Base-by-base conservation (phyloP, 1,140 invertebrate species). In the Drosophila ananassae region DNA sequence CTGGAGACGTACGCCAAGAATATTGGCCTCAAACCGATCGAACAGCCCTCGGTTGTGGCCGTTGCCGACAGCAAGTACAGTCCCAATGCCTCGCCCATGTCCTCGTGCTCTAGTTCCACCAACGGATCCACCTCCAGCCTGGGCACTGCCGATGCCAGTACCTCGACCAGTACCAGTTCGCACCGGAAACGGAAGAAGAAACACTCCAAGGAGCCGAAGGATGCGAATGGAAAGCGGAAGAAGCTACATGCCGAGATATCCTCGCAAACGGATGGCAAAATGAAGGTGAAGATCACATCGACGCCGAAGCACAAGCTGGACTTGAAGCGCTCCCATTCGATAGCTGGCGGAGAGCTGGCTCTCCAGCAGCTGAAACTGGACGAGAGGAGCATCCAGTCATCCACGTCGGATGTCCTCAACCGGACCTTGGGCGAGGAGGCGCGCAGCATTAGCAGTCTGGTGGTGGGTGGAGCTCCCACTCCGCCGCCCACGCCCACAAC, bases 101-200 rank as follows among this genome's bases (percentile, higher is more conserved):
- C 90, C 9, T 77, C 90, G 22, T 73, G 87, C 46, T 84, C 84
- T 25, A 87, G 79, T 2, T 79, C 87, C 0, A 90, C 90, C 22
- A 73, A 83, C 28, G 71, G 81, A 30, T 90, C 84, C 59, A 61
- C 69, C 48, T 76, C 73, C 6, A 81, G 76, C 10, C 13, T 77
- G 32, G 53, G 53, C 60, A 72, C 66, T 2, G 54, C 48, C 12
- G 63, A 77, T 34, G 61, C 48, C 47, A 56, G 39, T 9, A 72
- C 54, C 17, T 66, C 53, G 7, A 52, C 63, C 0, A 28, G 6
- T 46, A 10, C 44, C 2, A 64, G 79, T 6, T 89, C 90, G 22
- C 91, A 92, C 73, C 91, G 91, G 50, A 92, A 92, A 72, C 85
- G 91, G 54, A 92, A 92, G 58, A 92, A 92, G 79, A 92, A 92